Evolutionary conservation across 2,113 vertebrate species (phyloP), one percentile per base, ranked within the genome.

Genomic region (Meles meles): DNA sequence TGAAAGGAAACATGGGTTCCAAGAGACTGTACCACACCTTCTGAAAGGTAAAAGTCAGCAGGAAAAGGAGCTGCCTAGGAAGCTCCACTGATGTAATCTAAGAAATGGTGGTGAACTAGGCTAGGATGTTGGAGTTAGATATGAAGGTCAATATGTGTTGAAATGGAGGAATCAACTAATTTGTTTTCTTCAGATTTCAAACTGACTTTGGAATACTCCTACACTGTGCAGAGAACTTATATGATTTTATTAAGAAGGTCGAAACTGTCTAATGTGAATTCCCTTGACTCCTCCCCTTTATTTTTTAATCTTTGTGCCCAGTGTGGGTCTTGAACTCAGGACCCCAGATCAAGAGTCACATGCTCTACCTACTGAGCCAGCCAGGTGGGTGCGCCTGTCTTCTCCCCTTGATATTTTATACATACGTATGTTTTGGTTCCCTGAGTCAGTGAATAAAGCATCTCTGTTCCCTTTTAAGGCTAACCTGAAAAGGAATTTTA

Each of bases 171-270:
- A 71, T 52, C 77, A 69, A 18, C 44, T 77, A 61, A 47, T 85
- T 94, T 86, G 34, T 52, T 89, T 91, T 65, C 61, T 86, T 90
- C 44, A 85, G 31, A 69, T 92, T 96, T 61, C 81, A 82, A 10
- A 59, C 23, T 61, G 29, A 76, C 27, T 86, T 97, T 12, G 12
- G 52, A 76, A 55, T 81, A 27, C 17, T 59, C 27, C 49, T 77
- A 13, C 61, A 59, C 39, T 88, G 31, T 44, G 7, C 39, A 84
- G 77, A 59, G 37, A 71, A 76, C n/a, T 84, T 80, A 17, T 47
- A 42, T 57, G 83, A 85, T 27, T 88, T 81, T 88, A 74, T 94
- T 69, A 81, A 84, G 55, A 87, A 74, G 44, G 27, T 42, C 44
- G 23, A 82, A 57, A 20, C 67, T 90, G 86, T 92, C 42, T 39